A percentile compares a stretch with the other conserved stretches of the same genome.
Evolutionary conservation across 2,888 invertebrate species (phyloP).

Genomic region (Choristoneura rosaceana): DNA sequence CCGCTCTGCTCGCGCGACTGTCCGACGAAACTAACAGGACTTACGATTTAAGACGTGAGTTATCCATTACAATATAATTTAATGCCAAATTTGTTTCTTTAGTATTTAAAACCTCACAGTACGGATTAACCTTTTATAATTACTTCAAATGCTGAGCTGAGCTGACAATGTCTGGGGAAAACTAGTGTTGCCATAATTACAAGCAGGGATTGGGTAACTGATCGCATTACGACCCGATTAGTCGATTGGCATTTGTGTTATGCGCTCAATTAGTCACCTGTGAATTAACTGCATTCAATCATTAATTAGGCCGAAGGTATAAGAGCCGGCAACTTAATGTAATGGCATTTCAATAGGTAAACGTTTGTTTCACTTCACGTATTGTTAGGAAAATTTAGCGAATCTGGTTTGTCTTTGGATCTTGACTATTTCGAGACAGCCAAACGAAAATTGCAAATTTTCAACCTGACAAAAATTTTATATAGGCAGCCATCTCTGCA

Average conservation of each 20-base stretch:
- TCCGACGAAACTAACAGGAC: too few relatives aligned
- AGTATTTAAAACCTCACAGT: too few relatives aligned
- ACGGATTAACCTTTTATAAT: too few relatives aligned
- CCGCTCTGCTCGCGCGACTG: too few relatives aligned
- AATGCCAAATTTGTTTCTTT: too few relatives aligned
- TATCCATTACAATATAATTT: too few relatives aligned
- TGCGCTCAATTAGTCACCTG: slow-evolving; percentile 70
- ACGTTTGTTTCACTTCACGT: background rate
- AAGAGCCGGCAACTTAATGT: slow-evolving; percentile 3
- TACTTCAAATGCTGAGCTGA: too few relatives aligned
- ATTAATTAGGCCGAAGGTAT: slow-evolving; percentile 39
- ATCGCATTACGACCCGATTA: slow-evolving; percentile 69
- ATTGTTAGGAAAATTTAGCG: background rate
- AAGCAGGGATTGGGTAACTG: slow-evolving; percentile 51
- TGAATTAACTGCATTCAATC: slow-evolving; percentile 54
- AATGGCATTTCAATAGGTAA: background rate
- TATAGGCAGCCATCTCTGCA: too few relatives aligned
- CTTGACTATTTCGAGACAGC: too few relatives aligned
- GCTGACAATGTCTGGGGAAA: too few relatives aligned
- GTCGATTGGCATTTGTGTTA: slow-evolving; percentile 63
- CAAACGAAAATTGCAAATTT: background rate
- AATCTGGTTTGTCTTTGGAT: background rate
- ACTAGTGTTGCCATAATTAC: background rate
- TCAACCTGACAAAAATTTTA: too few relatives aligned
- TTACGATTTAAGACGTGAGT: too few relatives aligned